Conservation (phyloP, 2,797 vertebrate species). For the Melopsittacus undulatus region DNA sequence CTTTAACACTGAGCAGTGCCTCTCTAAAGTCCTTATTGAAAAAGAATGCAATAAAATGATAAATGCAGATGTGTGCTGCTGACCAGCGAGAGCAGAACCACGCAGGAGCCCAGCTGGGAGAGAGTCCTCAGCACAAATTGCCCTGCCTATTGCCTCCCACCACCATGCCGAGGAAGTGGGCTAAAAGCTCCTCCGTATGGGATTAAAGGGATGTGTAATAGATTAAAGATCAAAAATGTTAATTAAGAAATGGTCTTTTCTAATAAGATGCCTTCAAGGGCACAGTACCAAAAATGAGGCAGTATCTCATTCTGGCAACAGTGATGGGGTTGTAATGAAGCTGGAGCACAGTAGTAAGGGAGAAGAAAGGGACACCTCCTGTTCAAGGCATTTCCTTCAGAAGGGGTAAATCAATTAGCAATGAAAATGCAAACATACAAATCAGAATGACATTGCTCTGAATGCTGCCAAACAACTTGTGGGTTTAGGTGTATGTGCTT, state of each 20-base stretch:
- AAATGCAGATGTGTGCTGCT: constrained; percentile 14
- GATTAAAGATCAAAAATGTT: constrained; percentile 84
- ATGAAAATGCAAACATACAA: constrained; percentile 1
- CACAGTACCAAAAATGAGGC: constrained; percentile 71
- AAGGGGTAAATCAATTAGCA: constrained; percentile 70
- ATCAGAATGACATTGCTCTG: neutral
- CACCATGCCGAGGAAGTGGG: constrained; percentile 68
- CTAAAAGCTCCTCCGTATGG: constrained; percentile 73
- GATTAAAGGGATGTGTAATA: constrained; percentile 77
- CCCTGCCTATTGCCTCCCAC: constrained; percentile 61
- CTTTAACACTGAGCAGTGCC: neutral
- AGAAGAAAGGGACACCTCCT: constrained; percentile 16
- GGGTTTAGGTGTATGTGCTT: neutral
- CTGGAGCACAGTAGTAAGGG: constrained; percentile 63
- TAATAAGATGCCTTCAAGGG: constrained; percentile 82
- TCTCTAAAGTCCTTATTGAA: neutral
- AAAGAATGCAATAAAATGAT: neutral
- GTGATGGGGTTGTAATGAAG: constrained; percentile 71
- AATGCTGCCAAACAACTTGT: neutral
- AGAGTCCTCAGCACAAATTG: constrained; percentile 66
- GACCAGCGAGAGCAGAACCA: constrained; percentile 49
- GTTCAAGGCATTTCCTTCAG: constrained; percentile 68
- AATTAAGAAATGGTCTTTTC: constrained; percentile 83
- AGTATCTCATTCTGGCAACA: constrained; percentile 75
- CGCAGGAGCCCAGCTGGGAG: constrained; percentile 70